phyloP scores from a whole-genome alignment of 2,888 invertebrate genomes.

The Sisyra terminalis region DNA sequence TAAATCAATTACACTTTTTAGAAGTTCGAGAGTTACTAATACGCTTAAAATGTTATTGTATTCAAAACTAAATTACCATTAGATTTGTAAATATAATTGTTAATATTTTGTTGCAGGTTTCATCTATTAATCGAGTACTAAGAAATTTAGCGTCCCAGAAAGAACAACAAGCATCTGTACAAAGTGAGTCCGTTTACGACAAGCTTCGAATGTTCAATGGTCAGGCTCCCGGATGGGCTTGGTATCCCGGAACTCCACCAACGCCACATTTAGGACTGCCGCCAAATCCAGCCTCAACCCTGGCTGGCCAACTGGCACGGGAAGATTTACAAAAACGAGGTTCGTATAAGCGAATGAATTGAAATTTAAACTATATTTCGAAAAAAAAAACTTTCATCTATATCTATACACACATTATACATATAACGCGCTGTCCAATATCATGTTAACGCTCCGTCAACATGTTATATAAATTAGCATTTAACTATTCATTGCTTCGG shows the following conservation, averaged over 20 bases:
- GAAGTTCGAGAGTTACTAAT: no score
- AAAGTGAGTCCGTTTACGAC: conserved; percentile 85
- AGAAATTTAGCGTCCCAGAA: conserved; percentile 93
- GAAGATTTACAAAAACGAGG: conserved; percentile 51
- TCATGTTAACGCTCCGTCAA: no score
- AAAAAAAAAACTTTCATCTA: not conserved
- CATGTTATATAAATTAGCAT: no score
- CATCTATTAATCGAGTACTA: conserved; percentile 94
- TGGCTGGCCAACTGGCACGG: conserved; percentile 34
- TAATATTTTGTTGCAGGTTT: conserved; percentile 54
- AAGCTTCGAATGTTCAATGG: conserved; percentile 92
- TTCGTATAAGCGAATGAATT: conserved; percentile 11
- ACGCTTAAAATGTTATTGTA: no score
- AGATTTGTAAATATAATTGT: not conserved
- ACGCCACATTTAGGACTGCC: conserved; percentile 51
- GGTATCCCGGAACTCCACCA: conserved; percentile 69
- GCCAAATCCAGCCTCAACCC: conserved; percentile 23
- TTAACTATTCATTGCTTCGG: conserved; percentile 1
- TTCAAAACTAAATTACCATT: no score
- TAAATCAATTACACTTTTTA: no score
- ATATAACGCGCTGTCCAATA: no score
- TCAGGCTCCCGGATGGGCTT: conserved; percentile 70
- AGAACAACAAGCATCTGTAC: conserved; percentile 72
- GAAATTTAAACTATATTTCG: conserved; percentile 11
- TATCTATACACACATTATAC: no score